These are phyloP conservation scores for Xanthorhoe spadicearia DNA, from an alignment of 2,888 invertebrate genomes.

Conservation along the genomic window DNA sequence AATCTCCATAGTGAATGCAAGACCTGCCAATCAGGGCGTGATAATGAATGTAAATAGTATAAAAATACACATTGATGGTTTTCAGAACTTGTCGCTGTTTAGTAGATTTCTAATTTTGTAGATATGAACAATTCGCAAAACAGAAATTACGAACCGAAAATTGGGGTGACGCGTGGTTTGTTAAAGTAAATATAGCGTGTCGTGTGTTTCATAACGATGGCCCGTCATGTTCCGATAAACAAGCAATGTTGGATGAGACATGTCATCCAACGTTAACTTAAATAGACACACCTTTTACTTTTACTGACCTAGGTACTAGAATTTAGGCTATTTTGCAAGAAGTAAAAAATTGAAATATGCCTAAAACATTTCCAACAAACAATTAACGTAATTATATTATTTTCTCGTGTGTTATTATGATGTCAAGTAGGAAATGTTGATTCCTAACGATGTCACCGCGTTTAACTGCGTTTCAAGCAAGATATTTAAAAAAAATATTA, in stretches of 20 bases:
- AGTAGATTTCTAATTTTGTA: neutral
- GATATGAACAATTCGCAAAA: neutral
- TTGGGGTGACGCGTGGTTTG: constrained; percentile 3
- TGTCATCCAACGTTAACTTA: constrained; percentile 3
- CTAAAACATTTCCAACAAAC: too few species aligned
- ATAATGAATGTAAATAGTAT: neutral
- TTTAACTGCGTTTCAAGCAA: too few species aligned
- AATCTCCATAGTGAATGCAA: constrained; percentile 15
- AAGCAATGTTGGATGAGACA: constrained; percentile 16
- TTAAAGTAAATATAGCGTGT: constrained; percentile 5
- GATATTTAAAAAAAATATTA: too few species aligned
- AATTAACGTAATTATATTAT: too few species aligned
- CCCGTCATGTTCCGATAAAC: constrained; percentile 30
- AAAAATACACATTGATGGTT: neutral
- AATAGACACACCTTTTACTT: neutral
- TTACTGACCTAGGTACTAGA: too few species aligned
- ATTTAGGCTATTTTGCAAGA: neutral
- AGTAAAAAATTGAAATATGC: neutral
- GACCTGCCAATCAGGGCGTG: constrained; percentile 31
- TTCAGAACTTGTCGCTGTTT: neutral
- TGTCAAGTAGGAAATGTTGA: too few species aligned
- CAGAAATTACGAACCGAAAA: neutral
- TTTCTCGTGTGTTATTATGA: too few species aligned
- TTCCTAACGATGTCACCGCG: too few species aligned
- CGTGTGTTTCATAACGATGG: constrained; percentile 23